Evolutionary conservation across 1,140 invertebrate species (phyloP).

Genomic region (Drosophila hydei): DNA sequence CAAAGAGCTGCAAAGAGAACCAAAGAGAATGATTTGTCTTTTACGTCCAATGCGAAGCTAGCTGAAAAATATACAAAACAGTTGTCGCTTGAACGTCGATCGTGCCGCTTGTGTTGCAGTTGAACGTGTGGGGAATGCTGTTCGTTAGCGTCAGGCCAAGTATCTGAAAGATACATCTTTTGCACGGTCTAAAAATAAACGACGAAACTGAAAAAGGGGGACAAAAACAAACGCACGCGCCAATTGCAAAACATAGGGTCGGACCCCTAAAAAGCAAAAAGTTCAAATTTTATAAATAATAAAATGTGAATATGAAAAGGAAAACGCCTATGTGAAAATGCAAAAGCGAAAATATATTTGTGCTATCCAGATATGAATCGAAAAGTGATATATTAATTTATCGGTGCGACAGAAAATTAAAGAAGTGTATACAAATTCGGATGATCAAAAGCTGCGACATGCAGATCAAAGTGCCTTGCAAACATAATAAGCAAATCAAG

Average conservation of each 20-base stretch:
- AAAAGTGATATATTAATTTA: slow-evolving; percentile 36
- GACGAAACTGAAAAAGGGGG: slow-evolving; percentile 43
- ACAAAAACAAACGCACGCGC: slow-evolving; percentile 62
- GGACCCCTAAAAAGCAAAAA: slow-evolving; percentile 30
- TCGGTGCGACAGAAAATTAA: slow-evolving; percentile 40
- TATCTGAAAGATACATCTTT: slow-evolving; percentile 68
- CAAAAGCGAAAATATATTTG: slow-evolving; percentile 39
- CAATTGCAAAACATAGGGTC: slow-evolving; percentile 60
- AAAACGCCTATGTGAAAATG: slow-evolving; percentile 26
- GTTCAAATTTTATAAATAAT: slow-evolving; percentile 17
- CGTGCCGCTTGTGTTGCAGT: slow-evolving; percentile 53
- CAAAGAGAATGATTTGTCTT: slow-evolving; percentile 21
- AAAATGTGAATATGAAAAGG: slow-evolving; percentile 8
- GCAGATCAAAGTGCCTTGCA: slow-evolving; percentile 61
- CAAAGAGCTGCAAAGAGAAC: slow-evolving; percentile 30
- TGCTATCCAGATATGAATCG: slow-evolving; percentile 27
- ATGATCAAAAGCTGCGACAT: slow-evolving; percentile 28
- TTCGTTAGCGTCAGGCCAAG: slow-evolving; percentile 25
- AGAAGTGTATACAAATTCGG: slow-evolving; percentile 33
- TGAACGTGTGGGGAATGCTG: slow-evolving; percentile 36
- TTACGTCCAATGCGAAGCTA: slow-evolving; percentile 14
- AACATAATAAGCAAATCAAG: slow-evolving; percentile 59
- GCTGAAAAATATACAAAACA: slow-evolving; percentile 41
- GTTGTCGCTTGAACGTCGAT: slow-evolving; percentile 70
- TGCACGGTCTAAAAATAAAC: slow-evolving; percentile 62